These are phyloP conservation scores for Tinea pellionella DNA, from an alignment of 2,888 invertebrate genomes.

Conservation along the genomic window DNA sequence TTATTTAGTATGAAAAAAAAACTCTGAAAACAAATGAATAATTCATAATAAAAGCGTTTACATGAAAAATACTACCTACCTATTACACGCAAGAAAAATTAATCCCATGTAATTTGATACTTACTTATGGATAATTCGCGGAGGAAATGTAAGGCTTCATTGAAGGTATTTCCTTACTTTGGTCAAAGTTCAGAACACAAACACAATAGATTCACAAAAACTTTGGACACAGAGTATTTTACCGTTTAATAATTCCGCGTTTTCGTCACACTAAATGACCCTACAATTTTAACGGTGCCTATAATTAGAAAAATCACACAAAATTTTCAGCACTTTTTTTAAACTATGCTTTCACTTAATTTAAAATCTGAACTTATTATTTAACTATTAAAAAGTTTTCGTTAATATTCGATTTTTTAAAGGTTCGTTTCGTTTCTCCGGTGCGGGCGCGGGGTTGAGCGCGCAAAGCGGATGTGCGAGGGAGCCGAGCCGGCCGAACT, in stretches of 20 bases:
- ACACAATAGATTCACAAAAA: conserved; percentile 9
- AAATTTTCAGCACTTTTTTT: too few relatives aligned
- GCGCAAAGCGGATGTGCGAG: conserved; percentile 63
- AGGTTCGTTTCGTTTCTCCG: not conserved
- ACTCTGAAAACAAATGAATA: too few relatives aligned
- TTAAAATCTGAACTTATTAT: not conserved
- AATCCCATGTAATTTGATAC: conserved; percentile 24
- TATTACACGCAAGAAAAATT: not conserved
- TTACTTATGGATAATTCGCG: conserved; percentile 23
- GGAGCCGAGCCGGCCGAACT: conserved; percentile 46
- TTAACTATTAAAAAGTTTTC: not conserved
- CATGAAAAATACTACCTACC: too few relatives aligned
- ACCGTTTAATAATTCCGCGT: not conserved
- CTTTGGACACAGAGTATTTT: conserved; percentile 1
- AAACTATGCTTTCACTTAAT: not conserved
- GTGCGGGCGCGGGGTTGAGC: conserved; percentile 46
- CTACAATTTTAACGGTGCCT: not conserved
- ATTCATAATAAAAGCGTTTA: too few relatives aligned
- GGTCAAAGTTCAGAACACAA: conserved; percentile 19
- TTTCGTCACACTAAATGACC: conserved; percentile 19
- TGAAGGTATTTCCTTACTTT: conserved; percentile 21
- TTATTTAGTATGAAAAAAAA: too few relatives aligned
- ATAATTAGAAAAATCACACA: conserved; percentile 13
- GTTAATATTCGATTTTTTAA: not conserved
- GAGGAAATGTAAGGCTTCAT: conserved; percentile 30